Conservation (phyloP, 1,140 invertebrate species). For the Cardiocondyla obscurior region DNA sequence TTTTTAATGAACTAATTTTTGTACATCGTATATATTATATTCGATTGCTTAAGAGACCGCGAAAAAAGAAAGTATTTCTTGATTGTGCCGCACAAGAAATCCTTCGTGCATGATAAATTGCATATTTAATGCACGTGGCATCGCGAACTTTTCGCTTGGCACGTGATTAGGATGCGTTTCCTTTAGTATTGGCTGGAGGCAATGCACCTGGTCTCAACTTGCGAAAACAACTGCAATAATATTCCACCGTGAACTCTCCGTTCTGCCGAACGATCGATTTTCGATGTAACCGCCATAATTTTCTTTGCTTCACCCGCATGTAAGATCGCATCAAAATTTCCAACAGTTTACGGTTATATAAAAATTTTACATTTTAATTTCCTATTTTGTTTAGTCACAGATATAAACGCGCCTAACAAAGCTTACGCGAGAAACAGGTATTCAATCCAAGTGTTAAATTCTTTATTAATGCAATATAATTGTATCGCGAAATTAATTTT, state of each 20-base stretch:
- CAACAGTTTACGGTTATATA: background rate
- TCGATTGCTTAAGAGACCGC: background rate
- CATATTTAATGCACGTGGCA: constrained; percentile 43
- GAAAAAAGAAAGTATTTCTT: background rate
- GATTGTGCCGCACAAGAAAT: background rate
- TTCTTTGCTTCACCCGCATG: background rate
- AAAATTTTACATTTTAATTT: background rate
- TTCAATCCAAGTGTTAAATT: background rate
- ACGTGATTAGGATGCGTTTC: constrained; percentile 63
- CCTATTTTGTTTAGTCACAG: no score
- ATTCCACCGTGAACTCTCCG: background rate
- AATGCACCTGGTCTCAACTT: constrained; percentile 40
- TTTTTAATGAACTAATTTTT: background rate
- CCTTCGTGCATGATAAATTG: constrained; percentile 11
- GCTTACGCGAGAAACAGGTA: background rate
- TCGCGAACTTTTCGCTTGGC: constrained; percentile 23
- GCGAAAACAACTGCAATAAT: constrained; percentile 39
- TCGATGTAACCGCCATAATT: constrained; percentile 17
- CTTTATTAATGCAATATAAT: background rate
- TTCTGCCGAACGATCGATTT: constrained; percentile 18
- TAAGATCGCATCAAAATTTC: background rate
- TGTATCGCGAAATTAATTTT: background rate
- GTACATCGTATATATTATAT: background rate
- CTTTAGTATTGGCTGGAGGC: constrained; percentile 2
- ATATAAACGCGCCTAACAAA: no score